Conservation (phyloP, 2,113 vertebrate species). For the Cyanocitta stelleri region DNA sequence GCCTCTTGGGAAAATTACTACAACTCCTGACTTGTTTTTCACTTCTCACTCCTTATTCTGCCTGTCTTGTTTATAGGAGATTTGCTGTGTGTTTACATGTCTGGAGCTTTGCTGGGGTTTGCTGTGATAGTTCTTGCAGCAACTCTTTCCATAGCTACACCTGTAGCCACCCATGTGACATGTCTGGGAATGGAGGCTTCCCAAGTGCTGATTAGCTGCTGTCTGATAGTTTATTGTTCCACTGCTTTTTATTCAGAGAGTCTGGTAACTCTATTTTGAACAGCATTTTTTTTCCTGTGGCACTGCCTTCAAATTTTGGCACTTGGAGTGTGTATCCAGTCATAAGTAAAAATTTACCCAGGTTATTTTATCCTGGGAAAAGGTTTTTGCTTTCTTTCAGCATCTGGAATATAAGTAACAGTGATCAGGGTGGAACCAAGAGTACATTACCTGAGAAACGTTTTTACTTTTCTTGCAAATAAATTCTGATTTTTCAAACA, state of each 20-base stretch:
- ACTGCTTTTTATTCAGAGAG: background rate
- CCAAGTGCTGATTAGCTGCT: background rate
- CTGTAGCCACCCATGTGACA: background rate
- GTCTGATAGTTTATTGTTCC: background rate
- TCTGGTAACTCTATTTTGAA: background rate
- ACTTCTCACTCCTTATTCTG: background rate
- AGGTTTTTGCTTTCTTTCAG: background rate
- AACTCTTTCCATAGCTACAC: background rate
- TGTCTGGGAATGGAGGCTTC: background rate
- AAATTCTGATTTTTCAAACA: background rate
- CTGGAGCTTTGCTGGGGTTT: background rate
- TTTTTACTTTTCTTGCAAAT: background rate
- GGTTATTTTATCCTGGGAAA: background rate
- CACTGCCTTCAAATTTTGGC: background rate
- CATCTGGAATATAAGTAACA: background rate
- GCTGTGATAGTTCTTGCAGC: background rate
- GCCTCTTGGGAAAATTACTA: background rate
- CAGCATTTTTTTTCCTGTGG: background rate
- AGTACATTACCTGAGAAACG: background rate
- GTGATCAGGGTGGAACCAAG: background rate
- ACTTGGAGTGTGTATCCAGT: background rate
- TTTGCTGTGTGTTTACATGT: background rate
- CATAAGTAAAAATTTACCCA: background rate
- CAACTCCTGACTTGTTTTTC: background rate
- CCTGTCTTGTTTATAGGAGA: background rate